Percentiles rank a stretch among this genome's conserved stretches.
Evolutionary conservation across 2,888 invertebrate species (phyloP).

Genomic region (Lamellibrachia satsuma): DNA sequence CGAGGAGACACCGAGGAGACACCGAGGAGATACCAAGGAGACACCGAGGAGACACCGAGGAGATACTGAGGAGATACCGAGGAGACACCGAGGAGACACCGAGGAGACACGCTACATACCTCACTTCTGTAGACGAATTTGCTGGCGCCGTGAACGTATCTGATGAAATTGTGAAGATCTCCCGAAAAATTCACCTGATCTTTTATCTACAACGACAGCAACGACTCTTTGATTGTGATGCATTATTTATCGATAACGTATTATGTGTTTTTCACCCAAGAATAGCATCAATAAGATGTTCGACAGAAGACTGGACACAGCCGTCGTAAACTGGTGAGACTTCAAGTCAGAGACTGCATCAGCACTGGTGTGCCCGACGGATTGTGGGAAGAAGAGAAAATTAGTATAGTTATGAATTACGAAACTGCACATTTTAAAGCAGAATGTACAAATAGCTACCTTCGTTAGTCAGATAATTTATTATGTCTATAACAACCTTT

Average conservation of each 20-base stretch:
- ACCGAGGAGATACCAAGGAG: no score
- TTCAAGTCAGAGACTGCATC: no score
- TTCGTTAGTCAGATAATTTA: not conserved
- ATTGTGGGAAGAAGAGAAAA: not conserved
- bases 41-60: no score
- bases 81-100: not conserved
- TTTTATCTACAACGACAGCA: conserved; percentile 31
- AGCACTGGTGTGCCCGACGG: not conserved
- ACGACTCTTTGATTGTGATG: not conserved
- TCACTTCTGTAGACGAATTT: conserved; percentile 34
- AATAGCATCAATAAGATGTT: not conserved
- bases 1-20: not conserved
- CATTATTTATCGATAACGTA: not conserved
- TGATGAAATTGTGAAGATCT: conserved; percentile 34
- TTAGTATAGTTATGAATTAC: not conserved
- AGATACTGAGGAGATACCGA: not conserved
- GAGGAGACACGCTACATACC: conserved; percentile 19
- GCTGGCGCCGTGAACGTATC: conserved; percentile 31
- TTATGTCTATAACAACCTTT: not conserved
- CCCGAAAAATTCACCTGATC: conserved; percentile 32
- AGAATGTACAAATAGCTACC: not conserved
- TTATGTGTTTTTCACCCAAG: not conserved
- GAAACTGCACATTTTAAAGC: not conserved
- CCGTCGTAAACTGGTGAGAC: not conserved
- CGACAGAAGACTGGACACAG: not conserved